These are phyloP conservation scores for Diaprepes abbreviatus DNA, from an alignment of 2,888 invertebrate genomes.

Conservation along the genomic window DNA sequence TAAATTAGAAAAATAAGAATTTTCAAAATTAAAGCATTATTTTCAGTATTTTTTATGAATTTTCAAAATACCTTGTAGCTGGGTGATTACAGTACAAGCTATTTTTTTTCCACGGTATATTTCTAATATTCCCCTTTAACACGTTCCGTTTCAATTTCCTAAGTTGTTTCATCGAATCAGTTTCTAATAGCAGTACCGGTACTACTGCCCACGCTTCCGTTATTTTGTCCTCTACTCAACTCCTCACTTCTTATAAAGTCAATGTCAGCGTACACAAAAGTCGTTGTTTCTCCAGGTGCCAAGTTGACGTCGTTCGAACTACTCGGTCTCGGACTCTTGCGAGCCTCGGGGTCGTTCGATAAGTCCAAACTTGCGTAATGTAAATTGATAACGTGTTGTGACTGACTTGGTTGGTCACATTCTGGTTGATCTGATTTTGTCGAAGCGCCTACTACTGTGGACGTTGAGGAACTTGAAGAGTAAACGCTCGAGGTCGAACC, in stretches of 20 bases:
- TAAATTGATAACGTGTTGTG: slow-evolving; percentile 67
- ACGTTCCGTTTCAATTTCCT: slow-evolving; percentile 11
- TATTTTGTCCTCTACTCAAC: slow-evolving; percentile 57
- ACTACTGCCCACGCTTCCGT: slow-evolving; percentile 4
- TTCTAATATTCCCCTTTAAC: no score
- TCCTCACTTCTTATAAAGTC: slow-evolving; percentile 80
- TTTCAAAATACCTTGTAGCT: no score
- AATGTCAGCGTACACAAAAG: slow-evolving; percentile 83
- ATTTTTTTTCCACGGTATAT: no score
- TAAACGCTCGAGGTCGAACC: slow-evolving; percentile 65
- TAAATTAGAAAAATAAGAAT: no score
- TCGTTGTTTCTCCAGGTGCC: slow-evolving; percentile 56
- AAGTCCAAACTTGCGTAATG: slow-evolving; percentile 79
- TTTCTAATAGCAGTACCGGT: slow-evolving; percentile 12
- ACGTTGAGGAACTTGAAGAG: slow-evolving; percentile 63
- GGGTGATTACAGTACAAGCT: no score
- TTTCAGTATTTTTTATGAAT: no score
- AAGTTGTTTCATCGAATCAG: slow-evolving; percentile 4
- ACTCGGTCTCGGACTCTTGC: slow-evolving; percentile 58
- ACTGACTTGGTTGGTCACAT: background rate
- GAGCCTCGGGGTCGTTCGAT: slow-evolving; percentile 61
- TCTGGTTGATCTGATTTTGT: slow-evolving; percentile 60
- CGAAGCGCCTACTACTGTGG: slow-evolving; percentile 62
- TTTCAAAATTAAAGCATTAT: background rate
- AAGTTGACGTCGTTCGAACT: slow-evolving; percentile 42